Evolutionary conservation across 2,797 vertebrate species (phyloP).

Genomic region (Pantherophis alleghaniensis): DNA sequence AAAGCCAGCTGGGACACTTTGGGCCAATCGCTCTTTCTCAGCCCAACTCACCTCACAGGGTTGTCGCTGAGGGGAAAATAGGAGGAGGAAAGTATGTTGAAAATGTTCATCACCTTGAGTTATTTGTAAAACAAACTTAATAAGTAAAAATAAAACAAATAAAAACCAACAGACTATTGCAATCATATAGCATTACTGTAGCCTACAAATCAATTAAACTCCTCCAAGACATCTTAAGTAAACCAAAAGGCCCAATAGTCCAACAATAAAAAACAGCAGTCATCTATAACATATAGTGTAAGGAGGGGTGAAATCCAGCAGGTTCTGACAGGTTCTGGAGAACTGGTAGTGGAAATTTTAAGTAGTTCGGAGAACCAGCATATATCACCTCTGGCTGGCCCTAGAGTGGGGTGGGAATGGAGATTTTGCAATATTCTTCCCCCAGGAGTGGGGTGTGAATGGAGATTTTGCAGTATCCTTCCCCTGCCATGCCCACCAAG

Average conservation of each 20-base stretch:
- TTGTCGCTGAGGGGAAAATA: not conserved
- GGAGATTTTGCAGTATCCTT: too few relatives aligned
- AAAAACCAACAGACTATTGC: not conserved
- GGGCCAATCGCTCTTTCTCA: not conserved
- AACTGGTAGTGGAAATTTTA: too few relatives aligned
- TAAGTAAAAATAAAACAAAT: not conserved
- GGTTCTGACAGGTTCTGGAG: too few relatives aligned
- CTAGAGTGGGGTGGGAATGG: too few relatives aligned
- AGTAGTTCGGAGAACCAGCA: too few relatives aligned
- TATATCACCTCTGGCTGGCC: too few relatives aligned
- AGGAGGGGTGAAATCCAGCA: too few relatives aligned
- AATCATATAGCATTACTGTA: not conserved
- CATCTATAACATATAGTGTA: not conserved
- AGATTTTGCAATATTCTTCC: too few relatives aligned
- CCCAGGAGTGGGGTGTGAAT: too few relatives aligned
- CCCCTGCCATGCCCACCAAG: too few relatives aligned
- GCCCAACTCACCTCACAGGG: not conserved
- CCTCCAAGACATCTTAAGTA: not conserved
- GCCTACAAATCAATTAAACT: not conserved
- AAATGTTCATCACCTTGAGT: not conserved
- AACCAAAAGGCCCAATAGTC: not conserved
- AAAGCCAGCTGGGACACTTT: not conserved
- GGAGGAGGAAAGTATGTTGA: not conserved
- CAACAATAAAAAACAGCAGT: not conserved
- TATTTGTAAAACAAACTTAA: not conserved